These are phyloP conservation scores for Heliocidaris tuberculata DNA, from an alignment of 35 echinoderm and acorn worm species.

Conservation along the genomic window DNA sequence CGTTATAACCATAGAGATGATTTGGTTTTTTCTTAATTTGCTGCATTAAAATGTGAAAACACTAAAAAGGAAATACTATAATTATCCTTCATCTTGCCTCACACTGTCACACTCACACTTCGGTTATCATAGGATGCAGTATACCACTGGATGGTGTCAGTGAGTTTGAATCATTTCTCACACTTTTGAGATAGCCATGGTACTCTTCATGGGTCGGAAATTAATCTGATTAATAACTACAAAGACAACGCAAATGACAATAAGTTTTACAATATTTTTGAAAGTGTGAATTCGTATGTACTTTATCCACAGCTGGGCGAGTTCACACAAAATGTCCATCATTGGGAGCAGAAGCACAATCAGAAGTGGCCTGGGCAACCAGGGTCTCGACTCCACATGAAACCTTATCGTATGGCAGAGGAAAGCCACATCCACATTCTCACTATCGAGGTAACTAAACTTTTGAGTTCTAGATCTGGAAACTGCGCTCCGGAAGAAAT, in stretches of 20 bases:
- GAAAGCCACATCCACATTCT: conserved; percentile 67
- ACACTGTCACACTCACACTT: too few relatives aligned
- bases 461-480: not conserved
- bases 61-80: too few relatives aligned
- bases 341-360: conserved; percentile 58
- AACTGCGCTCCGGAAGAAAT: too few relatives aligned
- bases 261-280: not conserved
- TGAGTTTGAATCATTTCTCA: too few relatives aligned
- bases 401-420: conserved; percentile 76
- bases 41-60: too few relatives aligned
- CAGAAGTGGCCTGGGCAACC: conserved; percentile 61
- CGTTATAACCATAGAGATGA: too few relatives aligned
- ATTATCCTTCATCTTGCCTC: too few relatives aligned
- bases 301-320: conserved; percentile 48
- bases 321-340: conserved; percentile 62
- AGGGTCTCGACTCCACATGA: conserved; percentile 57
- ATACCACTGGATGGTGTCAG: too few relatives aligned
- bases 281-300: not conserved
- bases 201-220: not conserved
- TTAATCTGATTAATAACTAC: not conserved
- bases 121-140: too few relatives aligned
- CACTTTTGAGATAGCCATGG: too few relatives aligned
- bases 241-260: not conserved
- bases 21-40: too few relatives aligned
- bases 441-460: conserved; percentile 64